Evolutionary conservation across 2,113 vertebrate species (phyloP), one percentile per base, ranked within the genome.

Genomic region (Plestiodon gilberti): DNA sequence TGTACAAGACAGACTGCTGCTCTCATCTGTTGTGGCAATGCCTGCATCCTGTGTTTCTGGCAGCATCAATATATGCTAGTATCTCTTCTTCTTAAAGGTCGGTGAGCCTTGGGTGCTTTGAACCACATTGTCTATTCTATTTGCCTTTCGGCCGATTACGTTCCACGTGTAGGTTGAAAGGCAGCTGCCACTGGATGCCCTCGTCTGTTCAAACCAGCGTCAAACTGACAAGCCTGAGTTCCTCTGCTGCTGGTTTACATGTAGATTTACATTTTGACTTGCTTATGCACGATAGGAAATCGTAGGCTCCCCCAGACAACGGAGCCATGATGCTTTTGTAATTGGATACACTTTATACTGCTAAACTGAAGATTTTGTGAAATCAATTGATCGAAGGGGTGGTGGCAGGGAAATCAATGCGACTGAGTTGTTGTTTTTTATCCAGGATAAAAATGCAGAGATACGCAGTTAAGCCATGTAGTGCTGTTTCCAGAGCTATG

Each of bases 311-410:
- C 87, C 67, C 14, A 61, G 89, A 84, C 40, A 61, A 9, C 82
- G 77, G 90, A 94, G 70, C 83, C 25, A 10, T 22, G 22, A 85
- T 89, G 90, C 93, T 89, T 88, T 18, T 82, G 74, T 94, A 95
- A 91, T 33, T 94, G 91, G 92, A 76, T 91, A 62, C 1, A 3
- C 90, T 93, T 80, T 48, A 73, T 91, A 55, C 93, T 93, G 75
- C 95, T 95, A 93, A 96, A 95, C 93, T 92, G 93, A 93, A 93
- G 91, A 93, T 91, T 93, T 96, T 94, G 91, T 90, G 91, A 96
- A 96, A 96, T 96, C 96, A 95, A 86, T 93, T 94, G 93, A 92
- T 94, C 91, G 91, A 81, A 78, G 25, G 92, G 92, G 90, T 85
- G 57, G 25, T 22, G 0, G 28, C 22, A 70, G 64, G 87, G 91